phyloP scores from a whole-genome alignment of 1,140 invertebrate genomes.

The Zaprionus tsacasi region DNA sequence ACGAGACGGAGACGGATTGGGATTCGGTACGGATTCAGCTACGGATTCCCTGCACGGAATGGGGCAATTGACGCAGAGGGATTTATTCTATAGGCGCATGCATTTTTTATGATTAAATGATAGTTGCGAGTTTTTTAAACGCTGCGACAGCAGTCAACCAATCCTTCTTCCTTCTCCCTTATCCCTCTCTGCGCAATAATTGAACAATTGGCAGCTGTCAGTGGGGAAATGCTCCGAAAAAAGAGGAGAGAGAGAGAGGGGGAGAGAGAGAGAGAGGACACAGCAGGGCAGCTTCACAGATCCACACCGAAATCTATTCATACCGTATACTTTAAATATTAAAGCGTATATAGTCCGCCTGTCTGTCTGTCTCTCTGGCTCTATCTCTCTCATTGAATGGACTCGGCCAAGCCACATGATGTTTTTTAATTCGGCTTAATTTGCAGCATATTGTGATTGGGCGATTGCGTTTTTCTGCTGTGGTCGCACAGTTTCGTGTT shows the following conservation, averaged over 20 bases:
- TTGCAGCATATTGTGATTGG: slow-evolving; percentile 30
- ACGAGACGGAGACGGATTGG: slow-evolving; percentile 21
- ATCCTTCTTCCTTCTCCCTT: slow-evolving; percentile 40
- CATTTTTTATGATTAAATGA: slow-evolving; percentile 82
- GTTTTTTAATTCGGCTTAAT: slow-evolving; percentile 37
- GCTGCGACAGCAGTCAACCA: slow-evolving; percentile 55
- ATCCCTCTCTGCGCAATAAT: slow-evolving; percentile 58
- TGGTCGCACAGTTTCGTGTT: neutral
- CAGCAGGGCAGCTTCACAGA: neutral
- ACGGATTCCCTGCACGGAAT: slow-evolving; percentile 24
- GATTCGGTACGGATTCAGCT: too few species aligned
- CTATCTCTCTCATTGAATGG: slow-evolving; percentile 13
- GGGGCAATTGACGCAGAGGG: slow-evolving; percentile 75
- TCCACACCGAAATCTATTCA: slow-evolving; percentile 58
- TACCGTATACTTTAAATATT: slow-evolving; percentile 69
- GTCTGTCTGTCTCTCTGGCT: neutral
- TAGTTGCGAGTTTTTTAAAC: slow-evolving; percentile 69
- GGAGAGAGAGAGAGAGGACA: neutral
- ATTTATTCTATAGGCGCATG: slow-evolving; percentile 81
- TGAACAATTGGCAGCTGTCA: slow-evolving; percentile 80
- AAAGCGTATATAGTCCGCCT: slow-evolving; percentile 22
- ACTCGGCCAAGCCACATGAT: neutral
- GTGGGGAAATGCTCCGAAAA: slow-evolving; percentile 59
- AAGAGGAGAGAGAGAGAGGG: neutral
- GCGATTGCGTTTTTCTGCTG: slow-evolving; percentile 23